Evolutionary conservation across 2,113 vertebrate species (phyloP), one percentile per base, ranked within the genome.

Genomic region (Arenaria interpres): DNA sequence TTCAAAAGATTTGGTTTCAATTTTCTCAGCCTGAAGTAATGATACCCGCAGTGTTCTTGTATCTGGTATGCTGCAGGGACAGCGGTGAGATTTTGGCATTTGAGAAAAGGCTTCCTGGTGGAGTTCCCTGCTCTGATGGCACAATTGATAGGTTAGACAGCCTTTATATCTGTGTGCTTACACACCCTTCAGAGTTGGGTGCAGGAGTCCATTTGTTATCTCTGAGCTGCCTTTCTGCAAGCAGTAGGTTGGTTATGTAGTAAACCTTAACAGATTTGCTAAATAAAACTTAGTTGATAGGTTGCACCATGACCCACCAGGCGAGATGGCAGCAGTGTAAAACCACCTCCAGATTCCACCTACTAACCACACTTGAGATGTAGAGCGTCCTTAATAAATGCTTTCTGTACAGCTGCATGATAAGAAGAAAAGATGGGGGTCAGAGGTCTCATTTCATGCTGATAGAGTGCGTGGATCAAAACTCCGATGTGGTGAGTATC

Each of bases 181-280:
- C 41, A 56, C 5, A 0, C 41, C 73, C 71, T 39, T 71, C 48
- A 54, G 90, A 79, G 41, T 10, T 32, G 72, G 59, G 77, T 84
- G 75, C 71, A 63, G 64, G 80, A 81, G 53, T 71, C 83, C 68
- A n/a, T 84, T 90, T 92, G 46, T 94, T 91, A 93, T 82, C 84
- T 82, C 66, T 2, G 4, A 59, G 25, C 51, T 88, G 56, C 82
- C 35, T 85, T 39, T 69, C 68, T 59, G 64, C 48, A 64, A 76
- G 87, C 25, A 66, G 45, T 4, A 50, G 25, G 20, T 28, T 79
- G 82, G 50, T 50, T 89, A 48, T 18, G 62, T 32, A 68, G 77
- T 45, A 91, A 96, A 88, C 22, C 62, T 71, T 67, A 79, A 84
- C 28, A n/a, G 75, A 56, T 92, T 68, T 71, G 53, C 75, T 81